Conservation (phyloP, 2,797 vertebrate genomes). For the Hapalemur alaotrensis region DNA sequence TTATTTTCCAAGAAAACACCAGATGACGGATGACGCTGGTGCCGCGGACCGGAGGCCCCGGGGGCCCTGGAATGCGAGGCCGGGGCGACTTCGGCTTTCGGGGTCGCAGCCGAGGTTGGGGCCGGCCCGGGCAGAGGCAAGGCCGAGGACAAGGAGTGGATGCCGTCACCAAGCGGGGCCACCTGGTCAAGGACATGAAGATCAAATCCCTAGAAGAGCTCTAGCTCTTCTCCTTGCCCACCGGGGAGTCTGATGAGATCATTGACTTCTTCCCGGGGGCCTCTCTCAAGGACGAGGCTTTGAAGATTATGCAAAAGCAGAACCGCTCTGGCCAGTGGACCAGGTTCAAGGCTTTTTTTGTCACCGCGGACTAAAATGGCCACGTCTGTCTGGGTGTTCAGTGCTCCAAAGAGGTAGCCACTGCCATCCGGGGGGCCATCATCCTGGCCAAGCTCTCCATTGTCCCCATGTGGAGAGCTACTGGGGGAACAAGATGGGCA, state of each 20-base stretch:
- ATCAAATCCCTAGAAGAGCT: too few species aligned
- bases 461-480: too few species aligned
- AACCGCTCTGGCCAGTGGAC: neutral
- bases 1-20: neutral
- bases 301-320: neutral
- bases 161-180: constrained; percentile 94
- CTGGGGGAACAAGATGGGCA: too few species aligned
- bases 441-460: neutral
- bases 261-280: constrained; percentile 85
- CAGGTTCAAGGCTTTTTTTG: neutral
- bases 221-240: too few species aligned
- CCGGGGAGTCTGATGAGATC: too few species aligned
- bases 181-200: too few species aligned
- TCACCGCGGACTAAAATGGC: neutral
- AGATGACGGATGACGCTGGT: neutral
- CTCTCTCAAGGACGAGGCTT: neutral
- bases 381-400: neutral
- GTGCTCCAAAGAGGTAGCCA: neutral
- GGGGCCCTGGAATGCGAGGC: neutral
- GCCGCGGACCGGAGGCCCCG: neutral
- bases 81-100: too few species aligned
- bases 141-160: constrained; percentile 85
- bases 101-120: neutral
- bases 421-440: neutral
- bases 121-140: neutral